Evolutionary conservation across 2,797 vertebrate species (phyloP), one percentile per base, ranked within the genome.

Genomic region (Babyrousa celebensis): DNA sequence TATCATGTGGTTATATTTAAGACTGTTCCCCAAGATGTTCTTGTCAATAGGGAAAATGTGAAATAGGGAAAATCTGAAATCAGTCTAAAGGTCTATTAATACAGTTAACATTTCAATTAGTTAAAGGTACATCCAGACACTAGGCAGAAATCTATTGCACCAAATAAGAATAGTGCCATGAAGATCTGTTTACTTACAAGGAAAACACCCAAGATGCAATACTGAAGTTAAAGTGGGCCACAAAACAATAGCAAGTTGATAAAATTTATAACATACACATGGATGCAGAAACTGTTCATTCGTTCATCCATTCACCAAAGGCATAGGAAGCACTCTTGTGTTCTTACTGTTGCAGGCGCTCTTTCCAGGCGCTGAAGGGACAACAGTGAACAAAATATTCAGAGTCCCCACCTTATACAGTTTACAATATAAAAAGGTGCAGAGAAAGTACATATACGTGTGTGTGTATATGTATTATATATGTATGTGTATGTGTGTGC

Each of bases 31-130:
- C 36, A 68, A 68, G 32, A 72, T 18, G 25, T 27, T 74, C 18
- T 32, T 75, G 71, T 78, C 54, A 36, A 36, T 36, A 36, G 36
- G 36, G 36, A 36, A 36, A 36, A 36, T 36, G 36, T 36, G 36
- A 36, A 36, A 36, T 36, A 36, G 36, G 36, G 36, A 36, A 36
- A 36, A 40, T 6, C 40, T 70, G 12, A 75, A 92, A 52, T 88
- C 54, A 70, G 43, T 12, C 65, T 68, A 32, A 80, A 60, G 16
- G 71, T 62, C n/a, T n/a, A 54, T 40, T 63, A 87, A 32, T 15
- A 63, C 87, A 74, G 48, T 48, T 27, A 43, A 36, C 65, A n/a
- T 70, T 91, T 91, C 56, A 52, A 60, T 91, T 56, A 63, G 63
- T 63, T 79, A 79, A 79, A 40, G 85, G 3, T 74, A 21, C 14